Evolutionary conservation across 1,140 invertebrate species (phyloP).

Genomic region (Lepidurus apus): DNA sequence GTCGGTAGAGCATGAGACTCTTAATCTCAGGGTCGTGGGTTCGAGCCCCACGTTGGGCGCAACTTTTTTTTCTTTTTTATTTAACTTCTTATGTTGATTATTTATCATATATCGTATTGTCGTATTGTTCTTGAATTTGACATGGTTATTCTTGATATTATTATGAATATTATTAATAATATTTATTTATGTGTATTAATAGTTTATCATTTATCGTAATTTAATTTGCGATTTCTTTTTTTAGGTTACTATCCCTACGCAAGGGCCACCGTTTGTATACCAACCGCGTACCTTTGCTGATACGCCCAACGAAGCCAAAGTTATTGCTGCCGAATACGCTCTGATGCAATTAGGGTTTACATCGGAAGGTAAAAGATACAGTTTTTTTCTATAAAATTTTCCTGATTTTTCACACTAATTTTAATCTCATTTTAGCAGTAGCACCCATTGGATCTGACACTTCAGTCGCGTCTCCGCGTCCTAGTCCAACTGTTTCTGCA

Average conservation of each 20-base stretch:
- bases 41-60: slow-evolving; percentile 83
- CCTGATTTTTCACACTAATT: neutral
- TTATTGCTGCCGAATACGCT: slow-evolving; percentile 27
- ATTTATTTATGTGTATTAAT: neutral
- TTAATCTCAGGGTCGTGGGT: slow-evolving; percentile 88
- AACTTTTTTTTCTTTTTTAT: slow-evolving; percentile 37
- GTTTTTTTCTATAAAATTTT: neutral
- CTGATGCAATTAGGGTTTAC: neutral
- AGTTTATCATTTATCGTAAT: neutral
- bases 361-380: neutral
- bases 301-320: neutral
- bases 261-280: neutral
- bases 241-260: neutral
- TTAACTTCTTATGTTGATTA: neutral
- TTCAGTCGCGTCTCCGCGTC: neutral
- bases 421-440: neutral
- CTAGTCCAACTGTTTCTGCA: neutral
- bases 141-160: too few species aligned
- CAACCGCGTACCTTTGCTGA: neutral
- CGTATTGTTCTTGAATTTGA: too few species aligned
- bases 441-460: slow-evolving; percentile 9
- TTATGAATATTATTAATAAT: too few species aligned
- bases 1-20: slow-evolving; percentile 86
- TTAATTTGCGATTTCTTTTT: neutral
- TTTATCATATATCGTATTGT: too few species aligned